Conservation (phyloP, 2,888 invertebrate genomes). For the Drosophila infuscata region DNA sequence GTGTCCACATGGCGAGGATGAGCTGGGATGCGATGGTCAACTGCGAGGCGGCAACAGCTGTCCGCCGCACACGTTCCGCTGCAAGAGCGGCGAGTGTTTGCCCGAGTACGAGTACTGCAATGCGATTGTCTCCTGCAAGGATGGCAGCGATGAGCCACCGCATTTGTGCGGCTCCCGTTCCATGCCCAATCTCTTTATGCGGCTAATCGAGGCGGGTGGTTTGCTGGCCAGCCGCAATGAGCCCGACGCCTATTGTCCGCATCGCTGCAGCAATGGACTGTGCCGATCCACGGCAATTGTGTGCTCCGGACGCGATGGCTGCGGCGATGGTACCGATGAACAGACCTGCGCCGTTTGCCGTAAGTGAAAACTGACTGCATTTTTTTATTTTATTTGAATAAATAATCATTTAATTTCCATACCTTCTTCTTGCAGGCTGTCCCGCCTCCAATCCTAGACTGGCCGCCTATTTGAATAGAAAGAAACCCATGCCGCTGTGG, state of each 20-base stretch:
- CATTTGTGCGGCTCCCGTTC: slow-evolving; percentile 88
- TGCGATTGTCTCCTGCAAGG: slow-evolving; percentile 93
- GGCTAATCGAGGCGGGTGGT: slow-evolving; percentile 81
- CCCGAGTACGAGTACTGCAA: slow-evolving; percentile 97
- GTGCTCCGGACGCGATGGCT: slow-evolving; percentile 95
- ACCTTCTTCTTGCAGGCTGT: slow-evolving; percentile 85
- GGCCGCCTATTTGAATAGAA: slow-evolving; percentile 75
- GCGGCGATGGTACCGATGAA: slow-evolving; percentile 96
- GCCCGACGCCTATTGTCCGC: slow-evolving; percentile 88
- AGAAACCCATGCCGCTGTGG: slow-evolving; percentile 83
- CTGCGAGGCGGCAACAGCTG: slow-evolving; percentile 87
- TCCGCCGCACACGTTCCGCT: slow-evolving; percentile 93
- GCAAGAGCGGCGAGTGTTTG: slow-evolving; percentile 93
- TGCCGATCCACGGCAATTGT: slow-evolving; percentile 95
- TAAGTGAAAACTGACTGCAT: slow-evolving; percentile 86
- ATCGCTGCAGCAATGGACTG: slow-evolving; percentile 93
- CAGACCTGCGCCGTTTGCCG: slow-evolving; percentile 93
- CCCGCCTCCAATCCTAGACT: slow-evolving; percentile 84
- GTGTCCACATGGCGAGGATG: slow-evolving; percentile 92
- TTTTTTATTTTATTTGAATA: background rate
- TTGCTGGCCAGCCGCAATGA: slow-evolving; percentile 71
- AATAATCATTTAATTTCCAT: background rate
- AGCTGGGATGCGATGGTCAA: slow-evolving; percentile 88
- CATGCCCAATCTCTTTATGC: slow-evolving; percentile 84
- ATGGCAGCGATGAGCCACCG: slow-evolving; percentile 95